These are phyloP conservation scores for Melinaea menophilus DNA, from an alignment of 2,888 invertebrate genomes.

Conservation along the genomic window DNA sequence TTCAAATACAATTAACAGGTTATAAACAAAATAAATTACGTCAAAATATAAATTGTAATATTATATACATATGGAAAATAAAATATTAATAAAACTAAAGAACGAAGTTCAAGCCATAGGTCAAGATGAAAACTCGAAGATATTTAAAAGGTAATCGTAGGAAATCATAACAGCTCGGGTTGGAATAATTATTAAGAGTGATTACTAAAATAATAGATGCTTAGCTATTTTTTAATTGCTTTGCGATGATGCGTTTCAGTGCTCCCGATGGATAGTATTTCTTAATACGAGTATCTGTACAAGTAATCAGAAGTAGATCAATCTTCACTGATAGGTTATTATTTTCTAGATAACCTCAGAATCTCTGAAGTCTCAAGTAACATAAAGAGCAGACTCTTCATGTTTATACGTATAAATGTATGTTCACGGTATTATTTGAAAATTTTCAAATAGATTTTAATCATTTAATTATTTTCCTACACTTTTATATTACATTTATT, in stretches of 20 bases:
- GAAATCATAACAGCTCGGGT: conserved; percentile 38
- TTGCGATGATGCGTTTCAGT: conserved; percentile 24
- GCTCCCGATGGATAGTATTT: conserved; percentile 37
- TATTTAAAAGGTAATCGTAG: conserved; percentile 41
- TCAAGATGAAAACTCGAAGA: conserved; percentile 36
- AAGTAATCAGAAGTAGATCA: conserved; percentile 32
- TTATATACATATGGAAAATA: too few species aligned
- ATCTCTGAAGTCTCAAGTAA: background rate
- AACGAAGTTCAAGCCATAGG: conserved; percentile 22
- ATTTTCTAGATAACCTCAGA: background rate
- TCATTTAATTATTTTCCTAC: too few species aligned
- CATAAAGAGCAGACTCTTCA: too few species aligned
- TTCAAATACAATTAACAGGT: too few species aligned
- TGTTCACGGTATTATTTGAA: background rate
- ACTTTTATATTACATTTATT: too few species aligned
- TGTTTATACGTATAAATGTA: background rate
- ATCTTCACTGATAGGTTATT: background rate
- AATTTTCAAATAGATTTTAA: too few species aligned
- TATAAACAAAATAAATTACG: too few species aligned
- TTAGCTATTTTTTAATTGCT: conserved; percentile 19
- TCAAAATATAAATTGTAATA: too few species aligned
- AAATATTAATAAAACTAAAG: too few species aligned
- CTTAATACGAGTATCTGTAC: conserved; percentile 34
- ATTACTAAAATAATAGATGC: background rate
- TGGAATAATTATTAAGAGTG: conserved; percentile 22